These are phyloP conservation scores for Ursus arctos DNA, from an alignment of 2,113 vertebrate species.

Conservation along the genomic window DNA sequence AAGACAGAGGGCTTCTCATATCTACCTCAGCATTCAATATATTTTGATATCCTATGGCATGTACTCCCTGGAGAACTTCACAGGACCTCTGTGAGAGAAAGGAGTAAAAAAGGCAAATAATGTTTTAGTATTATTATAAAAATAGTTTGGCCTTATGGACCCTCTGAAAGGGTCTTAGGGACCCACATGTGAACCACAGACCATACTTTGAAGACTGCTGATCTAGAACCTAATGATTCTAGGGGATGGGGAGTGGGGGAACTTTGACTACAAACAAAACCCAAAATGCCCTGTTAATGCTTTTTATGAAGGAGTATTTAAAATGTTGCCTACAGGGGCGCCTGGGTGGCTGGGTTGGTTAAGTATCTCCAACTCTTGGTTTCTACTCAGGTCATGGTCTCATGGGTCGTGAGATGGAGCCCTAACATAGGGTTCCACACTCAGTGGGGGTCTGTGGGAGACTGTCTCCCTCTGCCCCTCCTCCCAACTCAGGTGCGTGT, in stretches of 20 bases:
- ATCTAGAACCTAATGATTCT: neutral
- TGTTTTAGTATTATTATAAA: neutral
- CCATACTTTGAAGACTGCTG: neutral
- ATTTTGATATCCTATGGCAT: fast-evolving
- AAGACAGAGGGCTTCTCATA: neutral
- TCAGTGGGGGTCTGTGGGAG: neutral
- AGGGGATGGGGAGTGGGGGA: too few species aligned
- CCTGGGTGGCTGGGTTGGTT: neutral
- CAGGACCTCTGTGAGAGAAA: neutral
- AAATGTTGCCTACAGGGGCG: neutral
- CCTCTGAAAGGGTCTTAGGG: neutral
- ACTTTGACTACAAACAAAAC: neutral
- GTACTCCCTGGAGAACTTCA: neutral
- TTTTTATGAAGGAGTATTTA: neutral
- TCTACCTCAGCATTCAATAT: neutral
- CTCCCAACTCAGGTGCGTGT: neutral
- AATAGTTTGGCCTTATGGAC: neutral
- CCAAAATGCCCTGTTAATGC: neutral
- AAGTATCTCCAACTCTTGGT: neutral
- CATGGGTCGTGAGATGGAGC: neutral
- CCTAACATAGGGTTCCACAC: too few species aligned
- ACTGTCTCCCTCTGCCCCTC: neutral
- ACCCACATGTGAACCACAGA: neutral
- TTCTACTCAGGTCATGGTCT: neutral
- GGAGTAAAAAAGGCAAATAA: neutral